phyloP scores from a whole-genome alignment of 2,797 vertebrate species.

The Chromobotia macracanthus region DNA sequence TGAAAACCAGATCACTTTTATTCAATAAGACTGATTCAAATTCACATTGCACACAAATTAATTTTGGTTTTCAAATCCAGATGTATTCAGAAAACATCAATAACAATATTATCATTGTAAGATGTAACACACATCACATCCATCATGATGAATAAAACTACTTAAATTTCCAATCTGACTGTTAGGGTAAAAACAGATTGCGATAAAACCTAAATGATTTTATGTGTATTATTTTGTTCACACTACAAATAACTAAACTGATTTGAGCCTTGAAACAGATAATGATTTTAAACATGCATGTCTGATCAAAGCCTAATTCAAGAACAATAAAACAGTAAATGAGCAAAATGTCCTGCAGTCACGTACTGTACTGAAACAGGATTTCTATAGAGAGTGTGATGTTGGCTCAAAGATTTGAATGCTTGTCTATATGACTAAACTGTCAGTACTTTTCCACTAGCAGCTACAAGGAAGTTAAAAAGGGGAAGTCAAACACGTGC shows the following conservation, averaged over 20 bases:
- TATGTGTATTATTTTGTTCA: not conserved
- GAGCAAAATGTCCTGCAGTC: not conserved
- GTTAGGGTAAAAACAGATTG: too few species aligned
- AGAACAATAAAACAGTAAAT: not conserved
- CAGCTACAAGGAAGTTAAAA: constrained; percentile 58
- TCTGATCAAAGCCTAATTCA: not conserved
- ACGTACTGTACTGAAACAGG: not conserved
- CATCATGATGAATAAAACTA: not conserved
- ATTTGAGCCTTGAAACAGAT: not conserved
- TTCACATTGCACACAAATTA: not conserved
- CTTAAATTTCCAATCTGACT: not conserved
- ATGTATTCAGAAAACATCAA: not conserved
- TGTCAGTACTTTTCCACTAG: constrained; percentile 64
- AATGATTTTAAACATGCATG: not conserved
- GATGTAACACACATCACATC: not conserved
- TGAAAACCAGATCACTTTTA: not conserved
- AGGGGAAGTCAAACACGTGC: constrained; percentile 51
- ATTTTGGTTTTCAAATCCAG: not conserved
- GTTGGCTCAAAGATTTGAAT: constrained; percentile 16
- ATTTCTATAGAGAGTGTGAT: constrained; percentile 7
- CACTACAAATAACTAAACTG: not conserved
- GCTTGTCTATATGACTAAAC: constrained; percentile 35
- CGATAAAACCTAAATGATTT: not conserved
- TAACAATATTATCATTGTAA: not conserved
- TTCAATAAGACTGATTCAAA: not conserved